Base-by-base conservation (phyloP, 2,888 invertebrate species). In the Meganola albula region DNA sequence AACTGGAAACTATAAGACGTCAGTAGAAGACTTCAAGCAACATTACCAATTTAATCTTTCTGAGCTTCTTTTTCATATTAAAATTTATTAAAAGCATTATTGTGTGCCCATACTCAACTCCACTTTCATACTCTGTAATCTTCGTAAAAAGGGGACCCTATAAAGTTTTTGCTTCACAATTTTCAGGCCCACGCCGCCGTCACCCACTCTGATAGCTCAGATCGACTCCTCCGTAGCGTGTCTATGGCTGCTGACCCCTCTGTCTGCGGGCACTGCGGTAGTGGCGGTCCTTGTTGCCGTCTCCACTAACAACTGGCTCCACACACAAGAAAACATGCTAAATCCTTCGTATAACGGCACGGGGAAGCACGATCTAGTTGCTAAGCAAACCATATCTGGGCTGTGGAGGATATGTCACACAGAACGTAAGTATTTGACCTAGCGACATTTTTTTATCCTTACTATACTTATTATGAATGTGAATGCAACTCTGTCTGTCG, bases 271-370 rank as follows among this genome's bases (percentile, higher is more conserved):
- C 18, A 87, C 93, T 8, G 92, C 93, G 7, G 87, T 93, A 18
- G 87, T 90, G 7, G 91, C 92, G 23, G 92, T 93, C 10, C 83
- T 91, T 22, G 89, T 93, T 2, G 93, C 93, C 10, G 90, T 94
- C 40, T 87, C 90, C 4, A 93, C 93, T 2, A 92, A 92, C 67
- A 92, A 94, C 76, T 96, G 96, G 96, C 87, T 96, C 12, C 91
- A 93, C 53, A 95, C 95, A 2, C 92, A 94, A 68, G 96, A 96
- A 73, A 93, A 93, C 69, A 90, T 96, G 87, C 89, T 91, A 36
- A 94, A 92, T 75, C 90, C 90, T 7, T 83, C 88, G 29, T 92
- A 90, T 73, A 95, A 95, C 72, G 92, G 93, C 4, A 93, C 94
- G 1, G 91, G 90, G 5, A 91, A 90, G 47, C 89, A 89, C 57